Evolutionary conservation across 2,888 invertebrate species (phyloP).

Genomic region (Lutraria lutraria): DNA sequence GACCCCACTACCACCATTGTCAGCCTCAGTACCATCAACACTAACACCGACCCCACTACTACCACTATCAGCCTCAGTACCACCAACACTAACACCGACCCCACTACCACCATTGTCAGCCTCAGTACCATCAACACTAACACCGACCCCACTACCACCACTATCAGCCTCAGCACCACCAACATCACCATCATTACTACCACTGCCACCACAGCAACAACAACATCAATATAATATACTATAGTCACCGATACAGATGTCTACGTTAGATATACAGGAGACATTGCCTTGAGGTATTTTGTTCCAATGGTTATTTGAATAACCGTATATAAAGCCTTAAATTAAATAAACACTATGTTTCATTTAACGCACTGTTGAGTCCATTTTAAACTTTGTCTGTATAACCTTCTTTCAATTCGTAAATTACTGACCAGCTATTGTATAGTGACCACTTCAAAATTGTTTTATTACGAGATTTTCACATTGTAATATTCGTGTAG

Average conservation of each 20-base stretch:
- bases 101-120: too few species aligned
- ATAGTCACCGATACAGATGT: neutral
- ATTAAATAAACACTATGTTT: neutral
- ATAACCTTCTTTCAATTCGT: neutral
- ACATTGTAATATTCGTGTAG: neutral
- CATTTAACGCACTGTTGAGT: neutral
- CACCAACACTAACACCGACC: too few species aligned
- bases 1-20: too few species aligned
- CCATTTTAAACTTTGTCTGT: neutral
- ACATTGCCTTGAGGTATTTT: neutral
- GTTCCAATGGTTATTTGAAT: neutral
- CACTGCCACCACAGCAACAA: neutral
- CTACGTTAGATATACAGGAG: neutral
- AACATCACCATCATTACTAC: too few species aligned
- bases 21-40: too few species aligned
- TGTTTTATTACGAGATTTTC: neutral
- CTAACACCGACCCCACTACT: too few species aligned
- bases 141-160: too few species aligned
- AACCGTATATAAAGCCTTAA: neutral
- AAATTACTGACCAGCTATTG: slow-evolving; percentile 6
- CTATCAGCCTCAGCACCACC: too few species aligned
- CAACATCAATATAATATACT: neutral
- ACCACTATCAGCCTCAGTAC: too few species aligned
- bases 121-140: too few species aligned
- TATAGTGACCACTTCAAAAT: neutral